Evolutionary conservation across 2,888 invertebrate genomes (phyloP), one percentile per base, ranked within the genome.

Genomic region (Eupeodes luniger): DNA sequence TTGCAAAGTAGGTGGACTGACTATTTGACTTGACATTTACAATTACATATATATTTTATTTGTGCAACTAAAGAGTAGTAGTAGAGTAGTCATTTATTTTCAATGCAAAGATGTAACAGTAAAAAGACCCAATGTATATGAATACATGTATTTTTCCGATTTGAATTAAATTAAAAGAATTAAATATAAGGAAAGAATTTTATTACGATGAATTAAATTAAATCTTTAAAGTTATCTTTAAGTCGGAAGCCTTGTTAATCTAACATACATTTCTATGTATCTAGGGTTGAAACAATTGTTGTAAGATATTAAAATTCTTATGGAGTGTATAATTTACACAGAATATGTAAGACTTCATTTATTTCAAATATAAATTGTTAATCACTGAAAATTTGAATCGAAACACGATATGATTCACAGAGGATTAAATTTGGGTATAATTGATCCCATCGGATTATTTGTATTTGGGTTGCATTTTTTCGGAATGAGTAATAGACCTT

Each of bases 11-110:
- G 67, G n/a, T 36, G 16, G 40, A 14, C 53, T 49, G 40, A 14
- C 53, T 49, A 67, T 59, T 40, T 5, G 40, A 40, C 40, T 40
- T 85, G 85, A 74, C 81, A 85, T 85, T 85, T 64, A 81, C 66
- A 70, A 70, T 34, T 19, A 51, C 34, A 7, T 40, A 5, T 9
- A 40, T 81, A 40, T 70, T 70, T 12, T 59, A 59, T 11, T 47
- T 72, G 34, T 55, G 16, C n/a, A 40, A n/a, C 16, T 6, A n/a
- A 1, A 40, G 34, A 40, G n/a, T 16, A 19, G 10, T n/a, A n/a
- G n/a, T n/a, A n/a, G n/a, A n/a, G n/a, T n/a, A n/a, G 34, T 59
- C 12, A 59, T 59, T 59, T 34, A 34, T 59, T 59, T 59, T 59
- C 27, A 34, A 34, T 59, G 34, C 34, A 59, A 59, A 59, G 57